Base-by-base conservation (phyloP, 2,888 invertebrate species). In the Pilophorus perplexus region DNA sequence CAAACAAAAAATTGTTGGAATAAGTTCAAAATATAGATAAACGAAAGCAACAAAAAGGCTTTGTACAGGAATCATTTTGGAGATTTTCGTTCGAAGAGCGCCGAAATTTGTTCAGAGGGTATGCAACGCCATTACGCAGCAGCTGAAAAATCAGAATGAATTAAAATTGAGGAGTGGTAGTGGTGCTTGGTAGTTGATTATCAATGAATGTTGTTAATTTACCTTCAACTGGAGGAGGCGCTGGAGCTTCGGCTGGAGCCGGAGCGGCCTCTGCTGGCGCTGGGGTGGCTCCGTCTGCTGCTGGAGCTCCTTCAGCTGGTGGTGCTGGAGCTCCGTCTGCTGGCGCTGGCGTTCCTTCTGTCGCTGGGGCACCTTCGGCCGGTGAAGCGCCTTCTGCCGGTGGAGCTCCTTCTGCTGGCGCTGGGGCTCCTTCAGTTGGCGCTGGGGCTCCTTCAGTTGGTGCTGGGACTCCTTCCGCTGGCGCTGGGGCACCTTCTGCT, bases 281-380 rank as follows among this genome's bases (percentile, higher is more conserved):
- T 14, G 27, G 27, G 4, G 52, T 3, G 33, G 33, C 6, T 54
- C 46, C 55, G 12, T 37, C 54, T 28, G 44, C 28, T 28, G 67
- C 62, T n/a, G 66, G 23, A 46, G 67, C 66, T 22, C 64, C 67
- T 55, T 66, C 69, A 25, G 59, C 67, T 22, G 46, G 62, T n/a
- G 48, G 48, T 22, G 44, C 27, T 16, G 62, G 46, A 54, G 57
- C 67, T 18, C 55, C 66, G 27, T 55, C 62, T 14, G 55, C 60
- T 33, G 54, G 52, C 66, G 71, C 65, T n/a, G 64, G 22, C 28
- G 66, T 64, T 12, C 64, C 67, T 33, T 64, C 68, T 28, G 54
- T 66, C 14, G 65, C 74, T 64, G 72, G 73, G 12, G 72, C 71
- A 25, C 74, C 67, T 50, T 50, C 65, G 4, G 42, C 65, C 3